Conservation (phyloP, 2,113 vertebrate genomes). For the Ictalurus punctatus region DNA sequence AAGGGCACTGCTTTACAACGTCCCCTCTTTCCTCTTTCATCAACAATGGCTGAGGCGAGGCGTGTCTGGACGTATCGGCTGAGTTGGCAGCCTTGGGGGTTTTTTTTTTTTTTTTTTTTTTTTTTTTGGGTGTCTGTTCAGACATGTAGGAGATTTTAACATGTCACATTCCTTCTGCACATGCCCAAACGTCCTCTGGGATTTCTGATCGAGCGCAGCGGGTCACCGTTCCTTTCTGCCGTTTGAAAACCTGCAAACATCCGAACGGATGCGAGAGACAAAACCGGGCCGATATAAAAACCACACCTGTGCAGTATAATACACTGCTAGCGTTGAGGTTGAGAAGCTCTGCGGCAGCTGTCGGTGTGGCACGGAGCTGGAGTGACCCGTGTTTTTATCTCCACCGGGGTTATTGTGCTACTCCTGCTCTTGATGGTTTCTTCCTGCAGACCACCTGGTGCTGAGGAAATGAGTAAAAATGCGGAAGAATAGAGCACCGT, state of each 20-base stretch:
- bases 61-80: neutral
- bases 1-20: constrained; percentile 5
- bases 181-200: neutral
- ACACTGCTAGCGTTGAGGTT: neutral
- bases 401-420: neutral
- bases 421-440: neutral
- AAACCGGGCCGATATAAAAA: neutral
- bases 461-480: neutral
- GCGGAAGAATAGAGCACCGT: neutral
- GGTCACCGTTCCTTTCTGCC: neutral
- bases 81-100: neutral
- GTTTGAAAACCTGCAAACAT: neutral
- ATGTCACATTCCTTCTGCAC: constrained; percentile 6
- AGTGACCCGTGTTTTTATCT: neutral
- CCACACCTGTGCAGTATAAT: neutral
- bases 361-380: neutral
- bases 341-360: neutral
- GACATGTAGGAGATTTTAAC: neutral
- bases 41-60: neutral
- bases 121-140: neutral
- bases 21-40: constrained; percentile 22
- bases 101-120: neutral
- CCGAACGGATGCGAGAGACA: neutral
- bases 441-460: neutral
- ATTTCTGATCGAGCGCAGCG: neutral